Conservation (phyloP, 1,140 invertebrate genomes). For the Neodiprion pinetum region DNA sequence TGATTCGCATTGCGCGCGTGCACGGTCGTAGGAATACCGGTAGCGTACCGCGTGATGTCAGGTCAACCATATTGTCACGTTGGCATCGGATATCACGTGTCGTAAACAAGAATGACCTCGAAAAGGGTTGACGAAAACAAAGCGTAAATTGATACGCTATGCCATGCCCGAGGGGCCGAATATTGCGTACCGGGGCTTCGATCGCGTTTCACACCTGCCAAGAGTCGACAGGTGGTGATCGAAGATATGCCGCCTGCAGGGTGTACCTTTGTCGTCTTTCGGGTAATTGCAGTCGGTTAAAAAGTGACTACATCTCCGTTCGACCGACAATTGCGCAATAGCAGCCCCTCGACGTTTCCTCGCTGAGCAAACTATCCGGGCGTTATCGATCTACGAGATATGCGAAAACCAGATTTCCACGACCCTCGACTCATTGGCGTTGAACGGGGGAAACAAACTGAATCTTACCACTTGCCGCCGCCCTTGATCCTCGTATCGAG, state of each 20-base stretch:
- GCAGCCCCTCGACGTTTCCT: too few relatives aligned
- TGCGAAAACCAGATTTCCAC: too few relatives aligned
- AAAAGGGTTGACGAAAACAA: slow-evolving; percentile 37
- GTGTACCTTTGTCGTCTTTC: not conserved
- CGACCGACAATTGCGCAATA: not conserved
- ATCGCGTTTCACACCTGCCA: slow-evolving; percentile 47
- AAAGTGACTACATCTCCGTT: not conserved
- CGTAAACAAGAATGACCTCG: slow-evolving; percentile 41
- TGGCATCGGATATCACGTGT: slow-evolving; percentile 2
- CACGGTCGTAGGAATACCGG: too few relatives aligned
- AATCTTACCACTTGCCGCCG: too few relatives aligned
- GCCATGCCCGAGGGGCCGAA: slow-evolving; percentile 20
- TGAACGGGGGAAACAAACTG: too few relatives aligned
- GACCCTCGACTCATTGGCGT: too few relatives aligned
- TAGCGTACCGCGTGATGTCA: too few relatives aligned
- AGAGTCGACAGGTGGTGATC: slow-evolving; percentile 45
- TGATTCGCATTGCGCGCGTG: too few relatives aligned
- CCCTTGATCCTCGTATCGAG: too few relatives aligned
- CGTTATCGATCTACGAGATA: too few relatives aligned
- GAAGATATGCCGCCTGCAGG: slow-evolving; percentile 40
- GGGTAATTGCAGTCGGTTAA: not conserved
- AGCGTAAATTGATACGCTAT: slow-evolving; percentile 45
- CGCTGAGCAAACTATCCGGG: too few relatives aligned
- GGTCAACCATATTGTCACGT: not conserved
- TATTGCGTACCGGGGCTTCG: slow-evolving; percentile 27